Evolutionary conservation across 2,797 vertebrate species (phyloP), one percentile per base, ranked within the genome.

Genomic region (Sebastes baramenuke): DNA sequence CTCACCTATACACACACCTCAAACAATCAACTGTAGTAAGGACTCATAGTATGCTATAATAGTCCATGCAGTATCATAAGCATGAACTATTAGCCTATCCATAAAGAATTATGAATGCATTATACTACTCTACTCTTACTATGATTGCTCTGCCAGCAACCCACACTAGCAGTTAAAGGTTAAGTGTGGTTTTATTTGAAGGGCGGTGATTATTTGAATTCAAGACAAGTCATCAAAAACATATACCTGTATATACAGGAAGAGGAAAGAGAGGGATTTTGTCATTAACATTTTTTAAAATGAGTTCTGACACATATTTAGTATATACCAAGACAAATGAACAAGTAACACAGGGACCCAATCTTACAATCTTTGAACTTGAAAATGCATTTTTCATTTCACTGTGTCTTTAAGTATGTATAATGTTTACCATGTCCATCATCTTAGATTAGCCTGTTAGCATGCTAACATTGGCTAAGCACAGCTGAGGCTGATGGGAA

Each of bases 161-260:
- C 38, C 38, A 42, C 38, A 42, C 38, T 42, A 42, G 38, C 38
- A 0, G 38, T 7, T 42, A 42, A 42, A 16, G 38, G 38, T 18
- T 56, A 56, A 56, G 54, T 56, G 54, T 55, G 22, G 11, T 55
- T 24, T 24, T 55, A 55, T 55, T 12, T 55, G 20, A 34, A 22
- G 30, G 11, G 12, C 3, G 4, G 2, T 1, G 20, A n/a, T n/a
- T n/a, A n/a, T n/a, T n/a, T n/a, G 42, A 46, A 0, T 46, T 46
- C 42, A 46, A 46, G 42, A 8, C 16, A 46, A 46, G 1, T 46
- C 42, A 46, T 22, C 12, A 22, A 14, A 25, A 46, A 27, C 11
- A 42, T 42, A 32, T n/a, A n/a, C n/a, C n/a, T n/a, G n/a, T n/a
- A n/a, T 46, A 0, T 46, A 25, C 8, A 66, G 20, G 13, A 42